Base-by-base conservation (phyloP, 1,140 invertebrate genomes). In the silkworm (Bombyx mori) region DNA sequence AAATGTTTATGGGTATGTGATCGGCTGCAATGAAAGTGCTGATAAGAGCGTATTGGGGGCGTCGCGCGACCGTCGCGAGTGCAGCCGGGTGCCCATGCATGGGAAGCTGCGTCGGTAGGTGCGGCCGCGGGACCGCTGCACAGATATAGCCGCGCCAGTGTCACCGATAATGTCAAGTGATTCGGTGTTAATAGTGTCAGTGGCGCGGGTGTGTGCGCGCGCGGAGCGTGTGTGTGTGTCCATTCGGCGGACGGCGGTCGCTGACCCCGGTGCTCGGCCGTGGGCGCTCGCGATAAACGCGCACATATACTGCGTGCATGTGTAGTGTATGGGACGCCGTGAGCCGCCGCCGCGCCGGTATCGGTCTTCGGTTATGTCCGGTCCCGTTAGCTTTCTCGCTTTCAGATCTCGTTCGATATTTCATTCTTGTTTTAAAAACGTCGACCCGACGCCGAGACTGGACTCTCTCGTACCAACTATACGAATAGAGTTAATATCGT, bases 321-420 rank as follows among this genome's bases (percentile, higher is more conserved):
- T 49, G 46, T 43, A 26, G 47, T 48, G 42, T 43, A 48, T 10
- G 44, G 10, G 42, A n/a, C 54, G 54, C 45, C 22, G 45, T 46
- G 12, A 56, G 63, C 47, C 54, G 44, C 60, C 44, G 22, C 26
- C 35, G 59, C 46, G 58, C 60, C 56, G 42, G 59, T 51, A 50
- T 42, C 47, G 54, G 48, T 44, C 42, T 60, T 57, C 57, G 58
- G 62, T 67, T 63, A 59, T 63, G 62, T 50, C 56, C 65, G 58
- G 49, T 66, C 55, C 68, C 68, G 68, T 70, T 70, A 70, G 61
- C 52, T 67, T 70, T 67, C 68, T 70, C 61, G 68, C 65, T 67
- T 62, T 66, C 58, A 62, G 64, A 69, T 69, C 62, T 67, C 58
- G 68, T 59, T 65, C 55, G 62, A 60, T 57, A 56, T 57, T 63